Evolutionary conservation across 1,140 invertebrate species (phyloP), one percentile per base, ranked within the genome.

Genomic region (Thaumetopoea pityocampa): DNA sequence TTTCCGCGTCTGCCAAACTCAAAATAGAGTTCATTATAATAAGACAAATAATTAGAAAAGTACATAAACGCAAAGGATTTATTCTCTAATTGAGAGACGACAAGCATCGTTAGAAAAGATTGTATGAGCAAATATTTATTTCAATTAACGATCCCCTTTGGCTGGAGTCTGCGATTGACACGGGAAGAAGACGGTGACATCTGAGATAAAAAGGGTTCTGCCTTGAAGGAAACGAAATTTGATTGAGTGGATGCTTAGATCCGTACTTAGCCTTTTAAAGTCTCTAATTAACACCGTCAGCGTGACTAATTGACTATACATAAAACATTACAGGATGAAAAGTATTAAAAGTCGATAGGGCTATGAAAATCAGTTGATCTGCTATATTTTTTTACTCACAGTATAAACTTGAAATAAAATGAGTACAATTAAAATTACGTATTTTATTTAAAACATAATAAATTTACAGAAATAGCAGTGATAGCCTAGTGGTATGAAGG

Each of bases 71-170:
- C 23, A 36, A 36, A 45, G 43, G 43, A 37, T 27, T 42, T 29
- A n/a, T 8, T 19, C 33, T 26, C 42, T 76, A 74, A 81, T 72
- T 74, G 64, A 63, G 49, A 58, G 43, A 36, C 51, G 50, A 55
- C 55, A 66, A 65, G 67, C 61, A 65, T 64, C 56, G 52, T 62
- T 43, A 51, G 41, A 66, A 58, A 67, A 67, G 77, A 79, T 77
- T 71, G 59, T 54, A 66, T 46, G 51, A 54, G 66, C 68, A 80
- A 83, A 83, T 83, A 83, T 83, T 83, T 83, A 83, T 79, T 79
- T 80, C 72, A 83, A 79, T 83, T 77, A 80, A 67, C 42, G 42
- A 50, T 33, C 40, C 47, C 41, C 29, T 34, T 40, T 15, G 19
- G 18, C 15, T 6, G 5, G 12, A 20, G 42, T 16, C 15, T 77